Evolutionary conservation across 2,888 invertebrate genomes (phyloP).

Genomic region (Homarus gammarus): DNA sequence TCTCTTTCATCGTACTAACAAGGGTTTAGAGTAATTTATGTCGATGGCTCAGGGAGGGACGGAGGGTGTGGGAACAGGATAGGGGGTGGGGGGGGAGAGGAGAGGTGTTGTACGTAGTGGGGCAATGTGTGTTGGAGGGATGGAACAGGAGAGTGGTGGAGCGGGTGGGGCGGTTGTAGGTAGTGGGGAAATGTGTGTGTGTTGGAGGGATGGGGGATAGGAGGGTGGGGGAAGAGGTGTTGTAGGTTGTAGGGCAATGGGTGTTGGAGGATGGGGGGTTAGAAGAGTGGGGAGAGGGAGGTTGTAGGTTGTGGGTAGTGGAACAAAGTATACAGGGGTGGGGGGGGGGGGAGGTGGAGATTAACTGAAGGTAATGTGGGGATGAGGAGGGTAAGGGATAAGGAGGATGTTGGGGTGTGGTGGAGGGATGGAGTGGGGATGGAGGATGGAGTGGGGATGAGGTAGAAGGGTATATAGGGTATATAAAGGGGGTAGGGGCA

Average conservation of each 20-base stretch:
- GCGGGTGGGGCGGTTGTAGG: background rate
- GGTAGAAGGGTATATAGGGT: too few species aligned
- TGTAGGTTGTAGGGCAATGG: background rate
- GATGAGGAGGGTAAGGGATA: too few species aligned
- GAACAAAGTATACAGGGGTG: too few species aligned
- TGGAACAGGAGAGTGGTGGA: too few species aligned
- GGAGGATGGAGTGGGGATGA: too few species aligned
- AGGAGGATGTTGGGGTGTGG: too few species aligned
- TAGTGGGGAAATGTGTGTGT: too few species aligned
- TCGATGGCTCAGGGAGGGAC: conserved; percentile 30
- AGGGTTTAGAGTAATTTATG: conserved; percentile 67
- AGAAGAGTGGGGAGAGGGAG: background rate
- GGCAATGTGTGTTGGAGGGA: background rate
- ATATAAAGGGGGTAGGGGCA: too few species aligned
- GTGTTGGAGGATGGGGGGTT: background rate
- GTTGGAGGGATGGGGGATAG: background rate
- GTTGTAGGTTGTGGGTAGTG: too few species aligned
- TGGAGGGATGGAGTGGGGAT: too few species aligned
- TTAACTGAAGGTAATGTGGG: background rate
- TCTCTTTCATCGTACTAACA: conserved; percentile 70
- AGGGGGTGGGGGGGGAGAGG: background rate
- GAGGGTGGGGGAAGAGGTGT: background rate
- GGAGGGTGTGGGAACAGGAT: background rate
- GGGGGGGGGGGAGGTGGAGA: background rate
- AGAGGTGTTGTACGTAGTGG: background rate